Evolutionary conservation across 1,140 invertebrate species (phyloP), one percentile per base, ranked within the genome.

Genomic region (Globodera ellingtonae): DNA sequence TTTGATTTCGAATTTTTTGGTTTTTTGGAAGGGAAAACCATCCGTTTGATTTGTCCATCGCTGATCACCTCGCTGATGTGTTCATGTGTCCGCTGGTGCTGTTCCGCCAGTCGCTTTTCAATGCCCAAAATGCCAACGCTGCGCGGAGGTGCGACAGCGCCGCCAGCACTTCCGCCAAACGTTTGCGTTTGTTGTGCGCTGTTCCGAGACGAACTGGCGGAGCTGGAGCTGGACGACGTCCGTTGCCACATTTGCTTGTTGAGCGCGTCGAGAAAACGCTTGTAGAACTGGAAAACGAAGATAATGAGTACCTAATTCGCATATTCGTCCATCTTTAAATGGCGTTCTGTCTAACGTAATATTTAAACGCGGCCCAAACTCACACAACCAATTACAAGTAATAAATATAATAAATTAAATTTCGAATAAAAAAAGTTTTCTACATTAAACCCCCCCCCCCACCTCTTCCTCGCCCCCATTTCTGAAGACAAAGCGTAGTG

Each of bases 71-170:
- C 87, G 79, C 84, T 89, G 84, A 99, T 98, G 89, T 94, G 95
- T 86, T 94, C 92, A 90, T 97, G 94, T 0, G 95, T 96, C 44
- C 93, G 93, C 89, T 94, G 93, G 65, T 96, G 94, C 87, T 95
- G 94, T 86, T 95, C 94, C 89, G 96, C 93, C 72, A 98, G 92
- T 85, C 94, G 93, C 86, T 94, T 92, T 90, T 99, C 96, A 88
- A 98, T 98, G 13, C 96, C 96, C 75, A 95, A 94, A 87, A 98
- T 98, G 71, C 97, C 97, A 72, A 93, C 93, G 83, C 73, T 76
- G 44, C 80, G 71, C 78, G 72, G 62, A 59, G 75, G 66, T 67
- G 24, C 50, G 3, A 84, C 65, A 13, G 82, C 59, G 35, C 66
- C 66, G 2, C 59, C 21, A 24, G 56, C 21, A 15, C 46, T 56